Evolutionary conservation across 2,113 vertebrate genomes (phyloP).

Genomic region (Semnornis frantzii): DNA sequence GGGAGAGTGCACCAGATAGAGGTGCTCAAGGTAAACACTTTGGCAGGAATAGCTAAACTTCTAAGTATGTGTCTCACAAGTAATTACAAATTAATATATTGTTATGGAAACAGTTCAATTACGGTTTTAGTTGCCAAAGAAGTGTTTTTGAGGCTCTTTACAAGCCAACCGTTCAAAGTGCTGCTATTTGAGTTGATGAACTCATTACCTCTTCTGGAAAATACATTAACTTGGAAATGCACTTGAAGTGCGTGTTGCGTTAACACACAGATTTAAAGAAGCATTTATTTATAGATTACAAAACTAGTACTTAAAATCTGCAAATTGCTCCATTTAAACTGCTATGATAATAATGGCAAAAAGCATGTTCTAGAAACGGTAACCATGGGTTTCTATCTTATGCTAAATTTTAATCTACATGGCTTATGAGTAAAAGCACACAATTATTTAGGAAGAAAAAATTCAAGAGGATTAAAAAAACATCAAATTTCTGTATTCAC

Average conservation of each 20-base stretch:
- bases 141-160: background rate
- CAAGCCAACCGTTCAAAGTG: background rate
- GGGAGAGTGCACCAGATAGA: background rate
- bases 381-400: background rate
- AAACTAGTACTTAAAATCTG: background rate
- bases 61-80: background rate
- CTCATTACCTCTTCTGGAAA: slow-evolving; percentile 23
- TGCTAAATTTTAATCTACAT: background rate
- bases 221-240: background rate
- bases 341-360: background rate
- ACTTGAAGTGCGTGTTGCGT: background rate
- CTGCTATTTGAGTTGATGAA: slow-evolving; percentile 13
- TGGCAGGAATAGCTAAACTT: background rate
- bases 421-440: background rate
- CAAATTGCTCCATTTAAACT: background rate
- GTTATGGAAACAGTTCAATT: background rate
- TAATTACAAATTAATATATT: background rate
- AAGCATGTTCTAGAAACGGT: background rate
- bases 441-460: background rate
- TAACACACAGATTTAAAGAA: slow-evolving; percentile 12
- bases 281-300: background rate
- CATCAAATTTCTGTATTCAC: background rate
- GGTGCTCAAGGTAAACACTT: background rate
- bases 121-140: background rate
- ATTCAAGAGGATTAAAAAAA: background rate